Base-by-base conservation (phyloP, 2,888 invertebrate species). In the Hybos culiciformis region DNA sequence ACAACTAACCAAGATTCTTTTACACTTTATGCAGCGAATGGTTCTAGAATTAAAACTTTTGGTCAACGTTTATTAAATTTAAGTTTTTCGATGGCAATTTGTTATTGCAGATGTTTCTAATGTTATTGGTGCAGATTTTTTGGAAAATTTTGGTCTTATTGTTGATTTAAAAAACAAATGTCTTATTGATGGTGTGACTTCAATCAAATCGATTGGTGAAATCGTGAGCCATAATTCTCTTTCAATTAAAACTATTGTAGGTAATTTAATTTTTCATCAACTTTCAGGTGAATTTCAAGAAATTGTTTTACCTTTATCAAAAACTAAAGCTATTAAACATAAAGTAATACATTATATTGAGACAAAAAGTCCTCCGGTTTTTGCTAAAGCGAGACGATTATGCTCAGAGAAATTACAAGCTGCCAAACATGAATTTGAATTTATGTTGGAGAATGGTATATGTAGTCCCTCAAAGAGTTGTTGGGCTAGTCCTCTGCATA, bases 381-480 rank as follows among this genome's bases (percentile, higher is more conserved):
- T 9, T 12, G 7, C 19, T n/a, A 29, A 26, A 29, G 20, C 37
- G 3, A 15, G 42, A 4, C 37, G 42, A 7, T 14, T 42, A 37
- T 20, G 14, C 24, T 15, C 51, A 61, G 31, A 31, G 14, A 31
- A 31, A 12, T 31, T 14, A 4, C 3, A 31, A 31, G 31, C 14
- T 7, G 31, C 31, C 7, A 31, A 14, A 31, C 14, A 6, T 4
- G 31, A 31, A 14, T 31, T 31, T 31, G 31, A 31, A 3, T n/a
- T 14, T 7, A 14, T 31, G 12, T 15, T 31, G 3, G 8, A n/a
- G 4, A n/a, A 31, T 14, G 31, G 31, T 11, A 31, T 31, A 11
- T 31, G 31, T 14, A 7, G 14, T 5, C 63, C 61, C 0, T 63
- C 62, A 0, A 55, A 54, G 8, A 59, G 59, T 21, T 47, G 52